Percentiles rank a stretch among this genome's conserved stretches.
These are phyloP conservation scores for Scolopax mira DNA, from an alignment of 2,113 vertebrate genomes.

Conservation along the genomic window DNA sequence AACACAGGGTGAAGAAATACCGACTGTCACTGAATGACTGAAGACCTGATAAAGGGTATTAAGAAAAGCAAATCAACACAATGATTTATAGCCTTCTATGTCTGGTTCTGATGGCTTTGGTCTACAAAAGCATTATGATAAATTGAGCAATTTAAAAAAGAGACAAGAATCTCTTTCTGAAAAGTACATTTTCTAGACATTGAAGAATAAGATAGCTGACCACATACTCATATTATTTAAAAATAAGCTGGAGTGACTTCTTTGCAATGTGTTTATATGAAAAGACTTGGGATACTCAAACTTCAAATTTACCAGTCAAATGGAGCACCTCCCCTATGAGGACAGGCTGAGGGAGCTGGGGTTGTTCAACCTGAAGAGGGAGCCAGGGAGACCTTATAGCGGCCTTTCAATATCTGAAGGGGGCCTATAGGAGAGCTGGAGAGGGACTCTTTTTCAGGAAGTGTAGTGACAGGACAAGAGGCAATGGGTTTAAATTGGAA, in stretches of 20 bases:
- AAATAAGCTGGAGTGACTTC: background rate
- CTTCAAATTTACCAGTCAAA: background rate
- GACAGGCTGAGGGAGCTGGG: too few relatives aligned
- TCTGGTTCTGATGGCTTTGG: background rate
- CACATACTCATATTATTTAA: background rate
- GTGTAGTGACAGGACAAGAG: too few relatives aligned
- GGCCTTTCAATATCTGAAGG: too few relatives aligned
- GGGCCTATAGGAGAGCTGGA: too few relatives aligned
- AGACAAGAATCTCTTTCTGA: background rate
- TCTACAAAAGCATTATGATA: background rate
- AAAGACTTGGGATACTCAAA: background rate
- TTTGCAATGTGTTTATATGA: background rate
- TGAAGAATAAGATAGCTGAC: background rate
- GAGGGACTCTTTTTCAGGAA: too few relatives aligned
- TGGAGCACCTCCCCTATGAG: too few relatives aligned
- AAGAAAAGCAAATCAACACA: background rate
- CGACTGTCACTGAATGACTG: background rate
- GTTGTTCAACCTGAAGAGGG: too few relatives aligned
- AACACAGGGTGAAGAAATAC: background rate
- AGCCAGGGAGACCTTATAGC: too few relatives aligned
- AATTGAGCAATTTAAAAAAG: background rate
- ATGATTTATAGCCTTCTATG: background rate
- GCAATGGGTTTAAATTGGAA: too few relatives aligned
- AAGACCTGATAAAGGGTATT: background rate
- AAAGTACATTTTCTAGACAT: background rate